Evolutionary conservation across 2,888 invertebrate genomes (phyloP).

Genomic region (Cheilosia vernalis): DNA sequence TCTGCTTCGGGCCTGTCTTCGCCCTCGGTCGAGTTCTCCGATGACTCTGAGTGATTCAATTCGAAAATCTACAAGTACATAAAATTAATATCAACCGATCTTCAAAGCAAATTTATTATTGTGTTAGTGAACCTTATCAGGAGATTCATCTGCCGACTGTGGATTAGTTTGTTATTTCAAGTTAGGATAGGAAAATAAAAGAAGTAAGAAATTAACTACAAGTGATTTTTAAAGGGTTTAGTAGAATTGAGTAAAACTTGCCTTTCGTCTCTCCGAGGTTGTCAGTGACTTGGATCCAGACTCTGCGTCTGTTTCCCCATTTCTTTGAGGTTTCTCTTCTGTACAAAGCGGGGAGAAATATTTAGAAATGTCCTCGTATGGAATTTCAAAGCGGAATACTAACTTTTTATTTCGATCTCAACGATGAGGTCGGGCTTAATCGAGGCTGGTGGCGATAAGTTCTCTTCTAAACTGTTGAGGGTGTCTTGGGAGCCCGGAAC

Average conservation of each 20-base stretch:
- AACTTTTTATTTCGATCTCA: constrained; percentile 85
- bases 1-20: constrained; percentile 84
- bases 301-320: constrained; percentile 83
- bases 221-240: constrained; percentile 9
- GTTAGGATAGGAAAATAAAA: constrained; percentile 55
- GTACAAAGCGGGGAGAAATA: constrained; percentile 35
- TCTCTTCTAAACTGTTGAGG: constrained; percentile 48
- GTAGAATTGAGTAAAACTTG: constrained; percentile 80
- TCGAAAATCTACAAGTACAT: constrained; percentile 81
- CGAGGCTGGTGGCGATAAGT: constrained; percentile 63
- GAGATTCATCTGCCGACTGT: constrained; percentile 80
- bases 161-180: constrained; percentile 61
- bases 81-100: constrained; percentile 32
- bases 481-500: constrained; percentile 85
- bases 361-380: background rate
- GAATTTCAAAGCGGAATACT: background rate
- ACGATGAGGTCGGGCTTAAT: constrained; percentile 82
- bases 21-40: constrained; percentile 85
- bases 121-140: constrained; percentile 80
- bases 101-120: constrained; percentile 10
- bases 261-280: constrained; percentile 91
- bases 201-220: constrained; percentile 60
- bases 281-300: constrained; percentile 90
- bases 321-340: constrained; percentile 77
- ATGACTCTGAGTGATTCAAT: constrained; percentile 82